Evolutionary conservation across 2,113 vertebrate species (phyloP).

Genomic region (Castor canadensis): DNA sequence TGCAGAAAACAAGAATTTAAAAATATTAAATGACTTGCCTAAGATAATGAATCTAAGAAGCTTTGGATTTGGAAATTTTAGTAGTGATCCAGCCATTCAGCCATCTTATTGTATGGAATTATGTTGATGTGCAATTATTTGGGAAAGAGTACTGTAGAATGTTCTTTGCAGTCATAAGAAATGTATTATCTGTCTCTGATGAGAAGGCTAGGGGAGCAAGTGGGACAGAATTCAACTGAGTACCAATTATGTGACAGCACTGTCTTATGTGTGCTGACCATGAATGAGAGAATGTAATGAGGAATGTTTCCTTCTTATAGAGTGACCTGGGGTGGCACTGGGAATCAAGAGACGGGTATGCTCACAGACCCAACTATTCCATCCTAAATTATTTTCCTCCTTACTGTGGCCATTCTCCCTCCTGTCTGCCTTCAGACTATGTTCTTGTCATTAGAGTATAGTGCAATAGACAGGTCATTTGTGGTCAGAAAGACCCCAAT

Average conservation of each 20-base stretch:
- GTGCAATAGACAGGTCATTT: neutral
- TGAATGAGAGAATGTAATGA: neutral
- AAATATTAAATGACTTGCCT: neutral
- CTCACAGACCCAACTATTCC: neutral
- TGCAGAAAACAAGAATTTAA: neutral
- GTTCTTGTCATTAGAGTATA: neutral
- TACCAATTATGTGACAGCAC: neutral
- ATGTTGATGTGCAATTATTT: neutral
- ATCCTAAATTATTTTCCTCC: neutral
- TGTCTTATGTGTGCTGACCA: neutral
- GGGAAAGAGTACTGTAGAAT: neutral
- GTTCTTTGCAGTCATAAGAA: neutral
- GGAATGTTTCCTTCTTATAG: too few species aligned
- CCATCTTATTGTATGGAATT: neutral
- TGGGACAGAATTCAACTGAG: neutral
- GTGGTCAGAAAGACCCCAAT: neutral
- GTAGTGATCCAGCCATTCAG: neutral
- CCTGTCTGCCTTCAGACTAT: accelerated
- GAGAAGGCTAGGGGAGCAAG: neutral
- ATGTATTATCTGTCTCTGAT: neutral
- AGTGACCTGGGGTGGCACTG: too few species aligned
- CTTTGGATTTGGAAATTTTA: neutral
- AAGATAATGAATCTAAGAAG: neutral
- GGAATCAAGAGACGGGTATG: neutral
- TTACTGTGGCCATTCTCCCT: neutral